Evolutionary conservation across 2,797 vertebrate genomes (phyloP), one percentile per base, ranked within the genome.

Genomic region (Pangasius djambal): DNA sequence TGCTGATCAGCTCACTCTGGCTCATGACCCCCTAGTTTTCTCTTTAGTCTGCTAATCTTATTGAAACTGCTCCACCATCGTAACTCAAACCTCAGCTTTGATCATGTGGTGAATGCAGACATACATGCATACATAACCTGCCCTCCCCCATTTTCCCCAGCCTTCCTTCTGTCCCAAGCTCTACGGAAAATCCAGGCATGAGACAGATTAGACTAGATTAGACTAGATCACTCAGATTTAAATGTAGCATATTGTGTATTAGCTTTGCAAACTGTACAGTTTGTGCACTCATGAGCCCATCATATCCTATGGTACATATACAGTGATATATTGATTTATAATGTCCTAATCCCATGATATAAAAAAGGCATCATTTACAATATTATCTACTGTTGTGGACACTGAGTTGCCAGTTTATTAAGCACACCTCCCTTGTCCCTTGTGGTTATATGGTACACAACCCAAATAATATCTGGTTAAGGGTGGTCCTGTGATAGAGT

Each of bases 1-100:
- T 89, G 82, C 83, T 86, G 89, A 92, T 89, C 87, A 87, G 79
- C 83, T 81, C 75, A 87, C 90, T 90, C 87, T 84, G 90, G 87
- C 82, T 90, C 90, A 84, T 87, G 86, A 88, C 63, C 57, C 57
- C 79, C 16, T 48, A 44, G 31, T 77, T 90, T 65, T 84, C 22
- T 70, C 81, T 91, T 89, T 91, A 84, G 90, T 91, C 90, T 75
- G 69, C 44, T 48, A 59, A 84, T 86, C 70, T 81, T 83, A 89
- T 85, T 90, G 87, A 90, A 78, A 85, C 67, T 65, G 61, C 83
- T 87, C 55, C 59, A 69, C 57, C 74, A 34, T 52, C 7, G 5
- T 69, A 44, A 52, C 6, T 55, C 75, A 25, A 83, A 48, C 48
- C 61, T 48, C 13, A n/a, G 74, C 86, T 91, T 88, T 88, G 86